Evolutionary conservation across 2,797 vertebrate species (phyloP).

Genomic region (Ataeniobius toweri): DNA sequence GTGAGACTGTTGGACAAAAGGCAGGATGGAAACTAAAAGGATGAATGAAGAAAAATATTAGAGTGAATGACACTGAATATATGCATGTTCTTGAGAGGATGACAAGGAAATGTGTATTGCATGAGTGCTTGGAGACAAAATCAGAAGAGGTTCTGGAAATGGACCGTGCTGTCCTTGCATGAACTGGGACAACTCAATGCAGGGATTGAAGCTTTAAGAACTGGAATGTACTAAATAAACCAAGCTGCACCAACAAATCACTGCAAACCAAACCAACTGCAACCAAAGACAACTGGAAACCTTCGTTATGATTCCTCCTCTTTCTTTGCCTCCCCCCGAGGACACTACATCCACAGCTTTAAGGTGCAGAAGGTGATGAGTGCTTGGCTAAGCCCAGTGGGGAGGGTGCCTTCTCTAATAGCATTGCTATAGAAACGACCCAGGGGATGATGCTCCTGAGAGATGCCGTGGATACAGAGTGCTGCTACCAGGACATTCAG

Average conservation of each 20-base stretch:
- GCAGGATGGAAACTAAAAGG: slow-evolving; percentile 28
- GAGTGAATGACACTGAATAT: slow-evolving; percentile 52
- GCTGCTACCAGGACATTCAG: slow-evolving; percentile 83
- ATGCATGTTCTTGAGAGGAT: slow-evolving; percentile 52
- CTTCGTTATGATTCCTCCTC: slow-evolving; percentile 59
- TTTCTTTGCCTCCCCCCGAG: slow-evolving; percentile 25
- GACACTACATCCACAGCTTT: slow-evolving; percentile 57
- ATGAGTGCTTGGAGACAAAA: slow-evolving; percentile 68
- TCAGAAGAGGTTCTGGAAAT: slow-evolving; percentile 67
- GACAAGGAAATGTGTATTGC: slow-evolving; percentile 33
- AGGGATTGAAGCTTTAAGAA: slow-evolving; percentile 77
- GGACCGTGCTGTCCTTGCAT: slow-evolving; percentile 63
- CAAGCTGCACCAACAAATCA: slow-evolving; percentile 69
- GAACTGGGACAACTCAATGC: slow-evolving; percentile 69
- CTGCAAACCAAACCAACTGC: slow-evolving; percentile 67
- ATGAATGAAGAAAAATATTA: slow-evolving; percentile 43
- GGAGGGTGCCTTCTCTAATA: slow-evolving; percentile 72
- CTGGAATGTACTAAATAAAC: slow-evolving; percentile 81
- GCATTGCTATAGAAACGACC: slow-evolving; percentile 80
- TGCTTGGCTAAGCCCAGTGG: slow-evolving; percentile 44
- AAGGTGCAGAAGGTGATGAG: slow-evolving; percentile 56
- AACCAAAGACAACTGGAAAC: slow-evolving; percentile 82
- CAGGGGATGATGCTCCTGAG: slow-evolving; percentile 78
- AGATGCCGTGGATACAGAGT: slow-evolving; percentile 80
- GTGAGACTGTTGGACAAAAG: slow-evolving; percentile 53